Conservation (phyloP, 1,140 invertebrate genomes). For the Orius insidiosus region DNA sequence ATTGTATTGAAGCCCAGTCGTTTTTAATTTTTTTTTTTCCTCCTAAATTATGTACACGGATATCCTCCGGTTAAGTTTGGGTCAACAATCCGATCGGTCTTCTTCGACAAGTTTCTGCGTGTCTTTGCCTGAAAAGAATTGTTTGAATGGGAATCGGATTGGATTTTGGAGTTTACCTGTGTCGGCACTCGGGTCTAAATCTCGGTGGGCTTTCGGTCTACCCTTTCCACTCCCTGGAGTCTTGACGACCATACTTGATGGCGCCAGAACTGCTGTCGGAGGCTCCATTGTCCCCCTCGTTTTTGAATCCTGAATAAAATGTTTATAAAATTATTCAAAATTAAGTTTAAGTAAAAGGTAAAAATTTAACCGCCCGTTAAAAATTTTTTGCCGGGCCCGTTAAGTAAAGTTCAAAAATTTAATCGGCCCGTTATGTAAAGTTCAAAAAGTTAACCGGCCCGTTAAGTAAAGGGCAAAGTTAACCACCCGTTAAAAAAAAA, state of each 20-base stretch:
- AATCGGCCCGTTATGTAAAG: no score
- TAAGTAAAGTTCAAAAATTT: no score
- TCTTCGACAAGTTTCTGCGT: slow-evolving; percentile 78
- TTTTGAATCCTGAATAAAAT: slow-evolving; percentile 14
- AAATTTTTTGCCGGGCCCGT: no score
- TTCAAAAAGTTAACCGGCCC: no score
- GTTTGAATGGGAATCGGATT: background rate
- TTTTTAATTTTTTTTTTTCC: background rate
- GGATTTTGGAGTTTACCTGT: slow-evolving; percentile 27
- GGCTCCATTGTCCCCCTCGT: slow-evolving; percentile 28
- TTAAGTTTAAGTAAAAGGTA: background rate
- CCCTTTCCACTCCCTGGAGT: slow-evolving; percentile 28
- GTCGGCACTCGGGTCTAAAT: slow-evolving; percentile 67
- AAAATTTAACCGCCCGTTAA: no score
- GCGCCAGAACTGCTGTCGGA: slow-evolving; percentile 52
- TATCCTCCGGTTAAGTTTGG: slow-evolving; percentile 1
- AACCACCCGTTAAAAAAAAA: no score
- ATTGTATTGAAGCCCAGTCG: slow-evolving; percentile 1
- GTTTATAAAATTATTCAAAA: background rate
- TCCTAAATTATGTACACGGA: slow-evolving; percentile 6
- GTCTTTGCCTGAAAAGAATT: slow-evolving; percentile 46
- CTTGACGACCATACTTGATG: slow-evolving; percentile 60
- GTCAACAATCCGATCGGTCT: slow-evolving; percentile 47
- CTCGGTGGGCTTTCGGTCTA: slow-evolving; percentile 31
- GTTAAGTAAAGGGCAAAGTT: no score